Conservation (phyloP, 2,797 vertebrate species). For the Acanthiza pusilla region DNA sequence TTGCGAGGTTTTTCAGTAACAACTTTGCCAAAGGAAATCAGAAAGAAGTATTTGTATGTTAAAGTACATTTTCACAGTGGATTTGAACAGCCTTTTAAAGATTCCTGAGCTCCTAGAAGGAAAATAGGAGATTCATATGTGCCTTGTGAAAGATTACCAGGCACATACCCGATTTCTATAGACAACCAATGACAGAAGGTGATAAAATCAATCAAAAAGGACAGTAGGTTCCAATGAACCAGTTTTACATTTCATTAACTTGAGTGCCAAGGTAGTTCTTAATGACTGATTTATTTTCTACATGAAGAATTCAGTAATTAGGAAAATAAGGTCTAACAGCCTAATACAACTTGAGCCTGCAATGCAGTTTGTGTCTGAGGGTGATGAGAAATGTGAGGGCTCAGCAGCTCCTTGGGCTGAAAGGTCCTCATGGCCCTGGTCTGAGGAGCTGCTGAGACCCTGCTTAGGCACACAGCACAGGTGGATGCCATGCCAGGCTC, state of each 20-base stretch:
- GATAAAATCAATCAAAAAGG: conserved; percentile 15
- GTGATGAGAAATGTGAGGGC: neutral
- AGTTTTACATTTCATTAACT: conserved; percentile 26
- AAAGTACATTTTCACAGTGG: conserved; percentile 35
- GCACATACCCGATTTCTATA: neutral
- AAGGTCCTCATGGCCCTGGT: neutral
- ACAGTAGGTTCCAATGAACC: neutral
- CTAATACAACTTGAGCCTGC: neutral
- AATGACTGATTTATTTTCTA: neutral
- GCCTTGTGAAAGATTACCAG: neutral
- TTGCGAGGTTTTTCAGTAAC: neutral
- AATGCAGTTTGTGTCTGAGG: neutral
- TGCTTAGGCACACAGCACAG: neutral
- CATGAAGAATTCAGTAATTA: neutral
- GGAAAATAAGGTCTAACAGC: neutral
- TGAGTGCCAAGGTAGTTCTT: neutral
- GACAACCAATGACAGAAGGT: neutral
- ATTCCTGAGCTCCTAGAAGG: neutral
- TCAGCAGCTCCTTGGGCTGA: neutral
- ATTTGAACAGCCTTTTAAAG: neutral
- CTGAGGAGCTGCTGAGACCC: neutral
- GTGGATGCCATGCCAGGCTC: neutral
- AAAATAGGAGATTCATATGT: neutral
- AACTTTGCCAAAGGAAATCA: conserved; percentile 22
- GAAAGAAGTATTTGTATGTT: conserved; percentile 45